A percentile compares a stretch with the other conserved stretches of the same genome.
phyloP scores from a whole-genome alignment of 2,888 invertebrate species.

The Spisula solida region DNA sequence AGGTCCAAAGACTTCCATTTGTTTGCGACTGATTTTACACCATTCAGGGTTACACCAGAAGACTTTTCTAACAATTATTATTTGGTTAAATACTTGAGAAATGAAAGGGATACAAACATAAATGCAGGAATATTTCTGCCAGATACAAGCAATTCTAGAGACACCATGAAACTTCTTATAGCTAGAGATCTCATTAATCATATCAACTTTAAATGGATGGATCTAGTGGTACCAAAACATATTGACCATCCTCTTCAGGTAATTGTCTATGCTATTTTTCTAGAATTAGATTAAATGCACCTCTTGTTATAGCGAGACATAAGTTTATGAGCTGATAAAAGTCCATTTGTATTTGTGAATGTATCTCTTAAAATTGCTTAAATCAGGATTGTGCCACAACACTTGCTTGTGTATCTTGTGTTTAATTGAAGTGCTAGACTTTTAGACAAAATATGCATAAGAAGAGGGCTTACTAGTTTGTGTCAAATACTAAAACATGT shows the following conservation, averaged over 20 bases:
- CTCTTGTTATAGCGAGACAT: background rate
- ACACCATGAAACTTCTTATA: constrained; percentile 24
- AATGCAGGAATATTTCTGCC: background rate
- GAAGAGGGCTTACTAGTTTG: no score
- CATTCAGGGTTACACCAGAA: constrained; percentile 20
- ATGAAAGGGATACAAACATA: background rate
- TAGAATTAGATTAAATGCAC: background rate
- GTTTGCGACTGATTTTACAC: constrained; percentile 56
- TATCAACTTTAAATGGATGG: constrained; percentile 39
- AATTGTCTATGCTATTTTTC: background rate
- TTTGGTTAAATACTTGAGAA: background rate
- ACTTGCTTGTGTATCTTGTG: no score
- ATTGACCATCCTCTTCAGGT: background rate
- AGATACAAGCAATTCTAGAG: constrained; percentile 11
- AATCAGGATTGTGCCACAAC: no score
- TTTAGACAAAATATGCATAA: no score
- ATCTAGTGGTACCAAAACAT: constrained; percentile 39
- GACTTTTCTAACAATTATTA: constrained; percentile 39
- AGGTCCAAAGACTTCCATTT: constrained; percentile 55
- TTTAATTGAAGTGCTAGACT: no score
- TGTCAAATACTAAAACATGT: no score
- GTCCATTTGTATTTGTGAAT: no score
- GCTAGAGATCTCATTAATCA: constrained; percentile 30
- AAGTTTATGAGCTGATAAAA: no score
- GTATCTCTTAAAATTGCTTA: no score